Conservation (phyloP, 2,888 invertebrate genomes). For the Lasioglossum vierecki region DNA sequence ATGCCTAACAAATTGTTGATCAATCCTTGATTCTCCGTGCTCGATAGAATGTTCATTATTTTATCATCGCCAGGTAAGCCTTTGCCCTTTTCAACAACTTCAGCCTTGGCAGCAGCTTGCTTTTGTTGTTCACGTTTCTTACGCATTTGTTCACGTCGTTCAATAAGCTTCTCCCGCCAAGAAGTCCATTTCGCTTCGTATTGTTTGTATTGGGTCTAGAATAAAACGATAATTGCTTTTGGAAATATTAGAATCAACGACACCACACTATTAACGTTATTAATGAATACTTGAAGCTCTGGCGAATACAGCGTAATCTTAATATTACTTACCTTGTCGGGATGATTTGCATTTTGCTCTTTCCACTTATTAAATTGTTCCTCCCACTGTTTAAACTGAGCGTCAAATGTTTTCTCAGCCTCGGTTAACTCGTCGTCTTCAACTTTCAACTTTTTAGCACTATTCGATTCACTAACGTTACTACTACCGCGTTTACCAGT, state of each 20-base stretch:
- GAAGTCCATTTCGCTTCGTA: slow-evolving; percentile 96
- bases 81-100: slow-evolving; percentile 80
- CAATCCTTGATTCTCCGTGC: slow-evolving; percentile 81
- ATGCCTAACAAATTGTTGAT: slow-evolving; percentile 82
- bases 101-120: slow-evolving; percentile 76
- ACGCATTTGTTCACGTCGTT: slow-evolving; percentile 93
- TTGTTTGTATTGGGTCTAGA: slow-evolving; percentile 89
- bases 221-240: slow-evolving; percentile 45
- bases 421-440: slow-evolving; percentile 84
- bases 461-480: slow-evolving; percentile 72
- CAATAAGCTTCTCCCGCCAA: slow-evolving; percentile 91
- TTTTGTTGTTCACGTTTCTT: slow-evolving; percentile 86
- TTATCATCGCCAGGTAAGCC: slow-evolving; percentile 80
- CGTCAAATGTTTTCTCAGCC: slow-evolving; percentile 94
- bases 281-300: neutral
- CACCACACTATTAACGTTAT: neutral
- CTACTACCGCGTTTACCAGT: slow-evolving; percentile 75
- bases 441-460: slow-evolving; percentile 80
- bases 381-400: slow-evolving; percentile 96
- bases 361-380: slow-evolving; percentile 96
- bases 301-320: neutral
- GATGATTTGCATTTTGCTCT: slow-evolving; percentile 95
- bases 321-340: slow-evolving; percentile 88
- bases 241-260: slow-evolving; percentile 19
- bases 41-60: slow-evolving; percentile 81